phyloP scores from a whole-genome alignment of 2,888 invertebrate species.

The Rhabditoides inermis region DNA sequence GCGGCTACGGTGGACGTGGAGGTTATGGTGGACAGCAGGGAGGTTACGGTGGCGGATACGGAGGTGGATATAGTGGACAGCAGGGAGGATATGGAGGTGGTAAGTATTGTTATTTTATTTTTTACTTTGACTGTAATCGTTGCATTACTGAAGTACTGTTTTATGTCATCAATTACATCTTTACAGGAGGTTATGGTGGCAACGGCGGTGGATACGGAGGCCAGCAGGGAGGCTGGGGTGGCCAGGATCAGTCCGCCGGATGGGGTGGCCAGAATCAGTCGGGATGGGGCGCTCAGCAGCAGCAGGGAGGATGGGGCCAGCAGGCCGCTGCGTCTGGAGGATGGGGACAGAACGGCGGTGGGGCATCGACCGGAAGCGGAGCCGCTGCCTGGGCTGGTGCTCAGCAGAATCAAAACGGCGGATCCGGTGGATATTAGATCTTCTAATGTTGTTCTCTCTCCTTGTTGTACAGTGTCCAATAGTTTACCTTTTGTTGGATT shows the following conservation, averaged over 20 bases:
- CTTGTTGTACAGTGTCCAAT: too few relatives aligned
- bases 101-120: neutral
- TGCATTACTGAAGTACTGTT: neutral
- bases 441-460: too few relatives aligned
- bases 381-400: constrained; percentile 13
- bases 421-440: too few relatives aligned
- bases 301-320: constrained; percentile 6
- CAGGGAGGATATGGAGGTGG: neutral
- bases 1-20: constrained; percentile 3
- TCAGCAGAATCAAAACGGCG: too few relatives aligned
- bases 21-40: constrained; percentile 1
- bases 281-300: constrained; percentile 2
- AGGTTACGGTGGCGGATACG: constrained; percentile 7
- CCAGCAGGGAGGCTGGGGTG: constrained; percentile 6
- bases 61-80: constrained; percentile 5
- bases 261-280: neutral
- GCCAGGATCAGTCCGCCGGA: neutral
- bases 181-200: constrained; percentile 11
- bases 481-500: too few relatives aligned
- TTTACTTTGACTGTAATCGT: neutral
- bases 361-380: constrained; percentile 3
- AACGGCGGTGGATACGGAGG: constrained; percentile 14
- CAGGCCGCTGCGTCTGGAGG: constrained; percentile 6
- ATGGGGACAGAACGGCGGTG: constrained; percentile 8
- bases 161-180: neutral